phyloP scores from a whole-genome alignment of 2,888 invertebrate genomes.

The Andrena dorsata region DNA sequence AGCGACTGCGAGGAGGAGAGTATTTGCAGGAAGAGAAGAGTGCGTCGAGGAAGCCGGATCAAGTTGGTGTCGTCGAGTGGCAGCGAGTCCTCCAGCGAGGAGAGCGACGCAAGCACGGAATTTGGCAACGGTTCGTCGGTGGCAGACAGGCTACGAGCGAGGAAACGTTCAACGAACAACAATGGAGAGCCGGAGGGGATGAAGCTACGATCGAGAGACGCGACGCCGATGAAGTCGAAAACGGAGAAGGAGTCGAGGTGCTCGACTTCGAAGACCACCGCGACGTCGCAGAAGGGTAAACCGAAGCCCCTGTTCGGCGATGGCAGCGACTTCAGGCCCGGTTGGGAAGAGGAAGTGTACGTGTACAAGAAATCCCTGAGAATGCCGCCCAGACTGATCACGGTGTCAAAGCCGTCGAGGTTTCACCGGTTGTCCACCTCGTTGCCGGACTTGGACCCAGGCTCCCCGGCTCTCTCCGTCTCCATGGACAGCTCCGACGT shows the following conservation, averaged over 20 bases:
- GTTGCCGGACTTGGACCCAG: slow-evolving; percentile 91
- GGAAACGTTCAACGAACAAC: slow-evolving; percentile 77
- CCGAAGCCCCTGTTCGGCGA: slow-evolving; percentile 89
- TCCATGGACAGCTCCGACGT: slow-evolving; percentile 86
- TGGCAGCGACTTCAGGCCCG: slow-evolving; percentile 90
- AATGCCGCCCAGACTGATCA: slow-evolving; percentile 93
- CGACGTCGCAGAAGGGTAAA: slow-evolving; percentile 73
- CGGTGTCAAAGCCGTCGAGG: slow-evolving; percentile 91
- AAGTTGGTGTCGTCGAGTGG: slow-evolving; percentile 81
- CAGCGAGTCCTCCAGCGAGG: slow-evolving; percentile 80
- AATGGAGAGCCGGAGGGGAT: slow-evolving; percentile 78
- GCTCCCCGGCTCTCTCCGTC: slow-evolving; percentile 89
- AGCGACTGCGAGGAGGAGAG: slow-evolving; percentile 78
- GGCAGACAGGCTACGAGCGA: slow-evolving; percentile 79
- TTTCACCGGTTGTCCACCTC: slow-evolving; percentile 90
- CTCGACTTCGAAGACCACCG: slow-evolving; percentile 75
- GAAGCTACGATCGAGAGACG: slow-evolving; percentile 80
- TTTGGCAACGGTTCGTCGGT: slow-evolving; percentile 78
- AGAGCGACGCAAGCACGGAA: slow-evolving; percentile 77
- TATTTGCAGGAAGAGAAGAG: slow-evolving; percentile 77
- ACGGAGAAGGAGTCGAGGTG: slow-evolving; percentile 80
- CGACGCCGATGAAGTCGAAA: slow-evolving; percentile 78
- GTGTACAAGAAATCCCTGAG: slow-evolving; percentile 93
- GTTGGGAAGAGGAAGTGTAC: slow-evolving; percentile 94
- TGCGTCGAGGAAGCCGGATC: slow-evolving; percentile 81